Evolutionary conservation across 2,113 vertebrate genomes (phyloP), one percentile per base, ranked within the genome.

Genomic region (Albula goreensis): DNA sequence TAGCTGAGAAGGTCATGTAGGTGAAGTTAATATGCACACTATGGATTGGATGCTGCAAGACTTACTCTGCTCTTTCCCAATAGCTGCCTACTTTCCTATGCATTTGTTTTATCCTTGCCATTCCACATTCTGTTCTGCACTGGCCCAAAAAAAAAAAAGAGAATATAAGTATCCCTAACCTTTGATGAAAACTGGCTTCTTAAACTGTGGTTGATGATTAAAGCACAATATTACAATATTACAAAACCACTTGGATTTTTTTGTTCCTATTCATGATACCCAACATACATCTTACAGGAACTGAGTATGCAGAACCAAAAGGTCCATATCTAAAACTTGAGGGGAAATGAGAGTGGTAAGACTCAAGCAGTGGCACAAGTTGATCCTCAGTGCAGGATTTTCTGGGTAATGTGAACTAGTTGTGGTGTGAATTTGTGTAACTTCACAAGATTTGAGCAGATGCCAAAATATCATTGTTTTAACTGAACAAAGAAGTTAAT

Each of bases 11-110:
- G 66, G 66, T 17, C 49, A 15, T 50, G n/a, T 31, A 52, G 50
- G 52, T 70, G 82, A 5, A 60, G 63, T 48, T 84, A n/a, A 52
- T 77, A 78, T 49, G 77, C 66, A 74, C 5, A 50, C 50, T 13
- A 41, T 57, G 50, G 5, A 17, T 63, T 74, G 60, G 19, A 50
- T 84, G 60, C 52, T 25, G 63, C 63, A 74, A 50, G 50, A 51
- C 70, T 84, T 84, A 9, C 83, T 49, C 49, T 22, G 70, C 22
- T 70, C 83, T 66, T 50, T 84, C 49, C 19, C 5, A n/a, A 70
- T 17, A 70, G 63, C 4, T 22, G 3, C 22, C 17, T n/a, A 17
- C 63, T 70, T 17, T 70, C 31, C 31, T 41, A 0, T 41, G 31
- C 31, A 41, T 41, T 41, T 41, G 31, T 41, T 41, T 41, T 41